These are phyloP conservation scores for Rhagoletis pomonella DNA, from an alignment of 1,140 invertebrate genomes.

Conservation along the genomic window DNA sequence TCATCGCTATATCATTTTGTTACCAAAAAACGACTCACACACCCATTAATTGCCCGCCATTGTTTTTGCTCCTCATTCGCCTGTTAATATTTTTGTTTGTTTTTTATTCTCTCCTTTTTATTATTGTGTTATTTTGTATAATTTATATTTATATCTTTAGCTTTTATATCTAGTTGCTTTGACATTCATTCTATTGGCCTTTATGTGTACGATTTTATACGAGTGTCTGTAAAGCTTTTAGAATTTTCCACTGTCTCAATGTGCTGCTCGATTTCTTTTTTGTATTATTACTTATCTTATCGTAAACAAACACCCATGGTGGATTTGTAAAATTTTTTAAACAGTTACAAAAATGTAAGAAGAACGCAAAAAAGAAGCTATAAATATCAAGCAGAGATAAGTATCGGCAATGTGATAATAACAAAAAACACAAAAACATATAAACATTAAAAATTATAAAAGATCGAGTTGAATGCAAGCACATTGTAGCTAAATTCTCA, in stretches of 20 bases:
- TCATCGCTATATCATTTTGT: constrained; percentile 4
- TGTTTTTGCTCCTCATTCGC: background rate
- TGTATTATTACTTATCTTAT: constrained; percentile 39
- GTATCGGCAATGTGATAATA: background rate
- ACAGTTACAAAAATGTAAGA: background rate
- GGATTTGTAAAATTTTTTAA: background rate
- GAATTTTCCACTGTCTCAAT: background rate
- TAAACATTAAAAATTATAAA: background rate
- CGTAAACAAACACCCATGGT: constrained; percentile 1
- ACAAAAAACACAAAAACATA: background rate
- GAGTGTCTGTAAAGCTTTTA: background rate
- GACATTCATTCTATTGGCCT: background rate
- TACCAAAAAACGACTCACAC: background rate
- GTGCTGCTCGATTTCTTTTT: background rate
- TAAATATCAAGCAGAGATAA: background rate
- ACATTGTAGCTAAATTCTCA: background rate
- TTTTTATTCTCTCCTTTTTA: background rate
- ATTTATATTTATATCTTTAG: background rate
- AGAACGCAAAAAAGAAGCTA: background rate
- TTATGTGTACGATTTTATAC: background rate
- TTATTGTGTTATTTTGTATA: background rate
- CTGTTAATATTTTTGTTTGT: background rate
- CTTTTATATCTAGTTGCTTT: background rate
- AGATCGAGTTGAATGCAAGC: background rate
- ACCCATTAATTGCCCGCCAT: background rate